Base-by-base conservation (phyloP, 2,113 vertebrate genomes). In the Pedetes capensis region DNA sequence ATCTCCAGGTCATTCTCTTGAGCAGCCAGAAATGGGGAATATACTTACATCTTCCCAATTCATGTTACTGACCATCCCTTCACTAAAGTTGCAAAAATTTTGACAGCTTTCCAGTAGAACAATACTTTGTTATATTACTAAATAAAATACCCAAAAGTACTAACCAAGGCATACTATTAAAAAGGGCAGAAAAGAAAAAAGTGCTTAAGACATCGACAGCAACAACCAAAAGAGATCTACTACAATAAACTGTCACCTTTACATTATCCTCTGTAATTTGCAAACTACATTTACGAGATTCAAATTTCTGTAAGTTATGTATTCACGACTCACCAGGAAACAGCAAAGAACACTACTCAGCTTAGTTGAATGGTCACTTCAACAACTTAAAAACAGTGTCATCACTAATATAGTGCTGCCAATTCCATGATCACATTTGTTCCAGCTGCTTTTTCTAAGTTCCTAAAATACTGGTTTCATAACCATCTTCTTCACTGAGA, bases 381-480 rank as follows among this genome's bases (percentile, higher is more conserved):
- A 22, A 23, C 81, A 94, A 95, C 59, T 95, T 59, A 82, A 92
- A 32, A 27, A 75, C 39, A 3, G 22, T 84, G 49, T 39, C 18
- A 51, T 94, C 89, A 87, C 76, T 95, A 95, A 95, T 16, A 87
- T 44, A 39, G 32, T 75, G 0, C 78, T 32, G 85, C 5, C 22
- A 39, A 74, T 91, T 89, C 1, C 1, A 39, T 34, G 79, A 97
- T 95, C 88, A 95, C 71, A 94, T 90, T 71, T 74, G 17, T 90
- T 91, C 89, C 39, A 92, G 59, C 49, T 34, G 0, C 91, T 13
- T 84, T 84, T 91, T 96, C 22, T 82, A 95, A 96, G 37, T 88
- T 74, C 95, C 64, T 85, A 68, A 92, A 88, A 95, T 97, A 69
- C 85, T 32, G 71, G 74, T 92, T 97, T 95, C 81, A 96, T 89